phyloP scores from a whole-genome alignment of 2,888 invertebrate species.

The Tortricodes alternella region DNA sequence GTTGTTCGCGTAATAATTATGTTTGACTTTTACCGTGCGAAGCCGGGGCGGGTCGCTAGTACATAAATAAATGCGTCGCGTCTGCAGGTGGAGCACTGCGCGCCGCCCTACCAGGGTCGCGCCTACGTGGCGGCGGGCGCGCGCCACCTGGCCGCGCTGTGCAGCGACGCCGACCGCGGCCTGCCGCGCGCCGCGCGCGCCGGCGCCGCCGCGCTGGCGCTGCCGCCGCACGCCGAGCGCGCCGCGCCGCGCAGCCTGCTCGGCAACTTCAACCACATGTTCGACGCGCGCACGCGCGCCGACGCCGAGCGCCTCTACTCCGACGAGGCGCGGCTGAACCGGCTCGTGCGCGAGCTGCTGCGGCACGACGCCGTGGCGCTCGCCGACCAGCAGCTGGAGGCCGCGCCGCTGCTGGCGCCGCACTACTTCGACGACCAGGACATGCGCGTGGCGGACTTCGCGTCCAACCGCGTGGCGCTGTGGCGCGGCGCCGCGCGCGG shows the following conservation, averaged over 20 bases:
- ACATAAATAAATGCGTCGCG: too few relatives aligned
- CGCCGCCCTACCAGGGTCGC: slow-evolving; percentile 64
- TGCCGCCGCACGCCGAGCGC: slow-evolving; percentile 52
- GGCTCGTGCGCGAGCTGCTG: slow-evolving; percentile 60
- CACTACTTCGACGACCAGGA: slow-evolving; percentile 66
- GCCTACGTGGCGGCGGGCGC: slow-evolving; percentile 50
- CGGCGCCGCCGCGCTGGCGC: slow-evolving; percentile 42
- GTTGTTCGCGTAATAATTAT: too few relatives aligned
- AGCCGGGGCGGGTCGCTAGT: too few relatives aligned
- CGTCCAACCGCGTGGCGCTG: slow-evolving; percentile 60
- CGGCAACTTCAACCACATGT: slow-evolving; percentile 76
- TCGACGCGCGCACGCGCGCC: slow-evolving; percentile 62
- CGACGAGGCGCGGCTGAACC: slow-evolving; percentile 57
- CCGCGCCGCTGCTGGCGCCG: slow-evolving; percentile 52
- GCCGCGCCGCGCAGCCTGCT: slow-evolving; percentile 62
- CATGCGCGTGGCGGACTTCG: slow-evolving; percentile 62
- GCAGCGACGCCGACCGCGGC: slow-evolving; percentile 67
- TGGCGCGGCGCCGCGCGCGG: slow-evolving; percentile 68
- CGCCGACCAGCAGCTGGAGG: slow-evolving; percentile 59
- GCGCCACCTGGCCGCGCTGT: slow-evolving; percentile 63
- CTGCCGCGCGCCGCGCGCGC: slow-evolving; percentile 46
- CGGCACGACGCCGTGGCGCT: slow-evolving; percentile 55
- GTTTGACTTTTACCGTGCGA: too few relatives aligned
- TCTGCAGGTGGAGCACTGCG: slow-evolving; percentile 62
- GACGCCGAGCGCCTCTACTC: slow-evolving; percentile 67